phyloP scores from a whole-genome alignment of 1,140 invertebrate genomes.

The Drosophila biarmipes region DNA sequence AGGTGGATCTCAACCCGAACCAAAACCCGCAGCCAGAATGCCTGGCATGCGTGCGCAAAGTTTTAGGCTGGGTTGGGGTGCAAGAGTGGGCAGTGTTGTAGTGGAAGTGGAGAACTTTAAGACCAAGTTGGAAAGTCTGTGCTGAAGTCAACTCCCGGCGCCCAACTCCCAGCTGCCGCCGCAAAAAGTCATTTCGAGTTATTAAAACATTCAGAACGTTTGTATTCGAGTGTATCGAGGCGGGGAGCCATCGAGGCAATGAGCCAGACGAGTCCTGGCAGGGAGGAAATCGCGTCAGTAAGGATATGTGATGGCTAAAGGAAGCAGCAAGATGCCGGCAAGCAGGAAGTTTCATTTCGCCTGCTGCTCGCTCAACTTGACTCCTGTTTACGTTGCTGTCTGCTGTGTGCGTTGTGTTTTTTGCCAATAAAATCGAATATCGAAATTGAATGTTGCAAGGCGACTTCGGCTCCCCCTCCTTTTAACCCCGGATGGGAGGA shows the following conservation, averaged over 20 bases:
- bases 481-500: conserved; percentile 11
- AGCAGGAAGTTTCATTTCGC: conserved; percentile 81
- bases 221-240: conserved; percentile 69
- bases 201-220: conserved; percentile 83
- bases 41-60: conserved; percentile 68
- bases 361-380: conserved; percentile 61
- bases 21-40: conserved; percentile 27
- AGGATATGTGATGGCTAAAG: conserved; percentile 75
- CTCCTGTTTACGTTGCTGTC: conserved; percentile 43
- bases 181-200: conserved; percentile 82
- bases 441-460: conserved; percentile 75
- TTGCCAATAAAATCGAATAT: conserved; percentile 78
- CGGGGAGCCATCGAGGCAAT: conserved; percentile 22
- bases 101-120: conserved; percentile 48
- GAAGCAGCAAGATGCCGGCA: conserved; percentile 65
- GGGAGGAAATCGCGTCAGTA: conserved; percentile 51
- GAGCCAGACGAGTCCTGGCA: conserved; percentile 8
- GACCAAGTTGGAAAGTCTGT: conserved; percentile 32
- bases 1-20: conserved; percentile 29
- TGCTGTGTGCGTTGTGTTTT: conserved; percentile 36
- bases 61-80: conserved; percentile 46
- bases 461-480: not conserved
- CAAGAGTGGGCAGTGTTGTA: not conserved
- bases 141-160: conserved; percentile 25
- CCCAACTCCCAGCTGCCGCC: conserved; percentile 39